Base-by-base conservation (phyloP, 2,113 vertebrate genomes). In the Scomber colias region DNA sequence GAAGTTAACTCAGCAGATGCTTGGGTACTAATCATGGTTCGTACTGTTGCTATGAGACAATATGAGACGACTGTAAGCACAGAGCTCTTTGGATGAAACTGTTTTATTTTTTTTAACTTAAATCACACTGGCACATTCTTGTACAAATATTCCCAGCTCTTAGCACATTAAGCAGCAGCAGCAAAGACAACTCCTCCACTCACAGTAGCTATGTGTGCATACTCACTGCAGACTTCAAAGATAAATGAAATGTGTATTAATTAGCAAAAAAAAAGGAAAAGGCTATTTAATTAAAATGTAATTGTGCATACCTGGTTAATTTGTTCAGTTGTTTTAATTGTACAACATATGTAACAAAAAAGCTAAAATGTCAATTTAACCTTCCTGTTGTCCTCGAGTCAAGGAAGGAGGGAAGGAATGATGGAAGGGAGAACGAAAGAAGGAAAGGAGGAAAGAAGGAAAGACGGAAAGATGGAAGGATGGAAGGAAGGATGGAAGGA, bases 31-130 rank as follows among this genome's bases (percentile, higher is more conserved):
- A 82, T 70, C 84, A 74, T 81, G 60, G 70, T 76, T 83, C 57
- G 4, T 7, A 71, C 81, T 82, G 88, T 90, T 92, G 90, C 88
- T 89, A 87, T 82, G 88, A 89, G 81, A 91, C 82, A 5, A 84
- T 77, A 50, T 71, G 73, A 75, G 59, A 75, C 53, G 21, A 64
- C 82, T 87, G 64, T 65, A 86, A 82, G 69, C 69, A 77, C 77
- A 74, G 51, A 79, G 75, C 78, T 87, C 80, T 84, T 85, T 86
- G 71, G 81, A 46, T 77, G 70, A 88, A 89, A 84, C 81, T 82
- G 71, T 0, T 83, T 21, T 21, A 21, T 21, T 21, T 21, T 2
- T 88, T 85, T 84, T 90, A 71, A 82, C 79, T 88, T 82, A 78
- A 88, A 87, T 90, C 82, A 82, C 77, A 79, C 59, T 75, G 48